These are phyloP conservation scores for Anthoptus insignis DNA, from an alignment of 2,888 invertebrate species.

Conservation along the genomic window DNA sequence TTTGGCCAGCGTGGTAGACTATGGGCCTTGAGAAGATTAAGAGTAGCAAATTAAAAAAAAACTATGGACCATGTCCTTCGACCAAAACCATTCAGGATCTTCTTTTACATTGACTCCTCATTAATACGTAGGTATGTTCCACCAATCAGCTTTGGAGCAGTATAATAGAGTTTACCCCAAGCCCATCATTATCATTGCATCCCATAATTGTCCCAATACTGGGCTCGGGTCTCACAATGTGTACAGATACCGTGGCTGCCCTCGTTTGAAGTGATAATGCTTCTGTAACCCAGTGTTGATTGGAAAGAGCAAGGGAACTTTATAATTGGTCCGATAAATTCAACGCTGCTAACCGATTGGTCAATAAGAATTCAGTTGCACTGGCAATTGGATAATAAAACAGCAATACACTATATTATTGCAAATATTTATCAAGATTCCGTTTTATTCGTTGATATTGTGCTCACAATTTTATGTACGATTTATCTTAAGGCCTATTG, in stretches of 20 bases:
- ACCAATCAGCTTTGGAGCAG: no score
- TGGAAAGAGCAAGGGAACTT: constrained; percentile 60
- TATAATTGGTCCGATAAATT: constrained; percentile 65
- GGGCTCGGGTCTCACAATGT: no score
- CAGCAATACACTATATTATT: constrained; percentile 23
- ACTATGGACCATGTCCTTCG: no score
- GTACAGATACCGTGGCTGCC: constrained; percentile 67
- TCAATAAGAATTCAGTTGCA: constrained; percentile 27
- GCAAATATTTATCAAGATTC: constrained; percentile 37
- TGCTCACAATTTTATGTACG: constrained; percentile 22
- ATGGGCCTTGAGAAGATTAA: no score
- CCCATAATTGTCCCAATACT: no score
- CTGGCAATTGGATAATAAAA: constrained; percentile 33
- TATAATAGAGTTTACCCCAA: no score
- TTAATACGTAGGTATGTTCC: no score
- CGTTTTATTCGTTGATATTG: constrained; percentile 26
- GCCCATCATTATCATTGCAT: no score
- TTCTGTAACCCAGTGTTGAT: constrained; percentile 64
- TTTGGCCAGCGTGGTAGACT: no score
- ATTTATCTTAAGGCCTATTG: constrained; percentile 18
- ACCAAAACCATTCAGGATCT: no score
- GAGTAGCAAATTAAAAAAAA: no score
- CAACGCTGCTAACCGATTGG: constrained; percentile 51
- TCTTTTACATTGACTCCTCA: no score
- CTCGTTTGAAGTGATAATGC: constrained; percentile 76